Percentiles rank a stretch among this genome's conserved stretches.
These are phyloP conservation scores for Peromyscus polionotus DNA, from an alignment of 2,113 vertebrate species.

Conservation along the genomic window DNA sequence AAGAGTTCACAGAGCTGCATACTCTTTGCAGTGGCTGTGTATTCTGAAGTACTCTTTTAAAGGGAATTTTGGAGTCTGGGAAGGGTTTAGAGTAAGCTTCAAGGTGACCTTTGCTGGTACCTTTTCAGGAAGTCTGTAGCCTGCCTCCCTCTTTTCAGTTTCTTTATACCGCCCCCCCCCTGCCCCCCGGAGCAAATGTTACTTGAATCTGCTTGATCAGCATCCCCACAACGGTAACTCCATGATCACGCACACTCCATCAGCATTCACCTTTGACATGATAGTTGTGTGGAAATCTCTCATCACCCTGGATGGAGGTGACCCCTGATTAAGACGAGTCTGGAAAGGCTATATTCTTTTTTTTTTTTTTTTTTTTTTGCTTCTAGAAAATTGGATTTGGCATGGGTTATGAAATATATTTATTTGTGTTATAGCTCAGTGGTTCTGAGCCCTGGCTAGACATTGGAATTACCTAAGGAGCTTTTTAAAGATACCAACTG, in stretches of 20 bases:
- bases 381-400: conserved; percentile 48
- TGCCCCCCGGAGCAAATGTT: not conserved
- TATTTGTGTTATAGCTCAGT: conserved; percentile 42
- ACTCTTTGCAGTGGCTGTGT: not conserved
- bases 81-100: not conserved
- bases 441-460: conserved; percentile 21
- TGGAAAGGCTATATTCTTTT: not conserved
- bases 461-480: conserved; percentile 54
- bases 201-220: not conserved
- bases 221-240: not conserved
- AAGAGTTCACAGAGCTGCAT: not conserved
- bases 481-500: conserved; percentile 34
- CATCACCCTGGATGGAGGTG: not conserved
- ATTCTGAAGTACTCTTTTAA: not conserved
- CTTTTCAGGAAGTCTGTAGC: not conserved
- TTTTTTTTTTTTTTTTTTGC: conserved; percentile 39
- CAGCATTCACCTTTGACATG: not conserved
- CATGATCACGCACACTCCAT: not conserved
- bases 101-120: not conserved
- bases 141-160: not conserved
- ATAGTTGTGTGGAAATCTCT: not conserved
- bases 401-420: conserved; percentile 5
- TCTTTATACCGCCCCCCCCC: not conserved
- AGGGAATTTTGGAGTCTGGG: not conserved
- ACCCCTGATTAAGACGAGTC: not conserved